Evolutionary conservation across 2,797 vertebrate genomes (phyloP).

Genomic region (Spatula versicolor): DNA sequence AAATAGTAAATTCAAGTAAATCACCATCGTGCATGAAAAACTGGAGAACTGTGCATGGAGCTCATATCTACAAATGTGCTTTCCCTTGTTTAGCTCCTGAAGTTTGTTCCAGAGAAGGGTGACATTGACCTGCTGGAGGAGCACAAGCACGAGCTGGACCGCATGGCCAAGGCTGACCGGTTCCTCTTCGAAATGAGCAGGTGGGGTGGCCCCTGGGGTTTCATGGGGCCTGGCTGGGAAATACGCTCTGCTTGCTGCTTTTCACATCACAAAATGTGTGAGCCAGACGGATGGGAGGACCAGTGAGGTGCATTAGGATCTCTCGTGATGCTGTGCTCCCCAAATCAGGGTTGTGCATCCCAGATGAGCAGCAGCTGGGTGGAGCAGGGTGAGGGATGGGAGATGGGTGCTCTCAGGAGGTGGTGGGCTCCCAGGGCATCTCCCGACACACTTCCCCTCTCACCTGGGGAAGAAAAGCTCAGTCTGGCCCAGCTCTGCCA

Average conservation of each 20-base stretch:
- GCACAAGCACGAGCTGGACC: conserved; percentile 95
- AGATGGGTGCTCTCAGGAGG: neutral
- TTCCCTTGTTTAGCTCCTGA: conserved; percentile 85
- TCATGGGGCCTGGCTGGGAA: neutral
- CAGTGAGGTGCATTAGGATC: neutral
- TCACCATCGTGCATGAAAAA: neutral
- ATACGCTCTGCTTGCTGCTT: neutral
- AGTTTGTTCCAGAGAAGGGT: conserved; percentile 95
- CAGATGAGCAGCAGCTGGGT: neutral
- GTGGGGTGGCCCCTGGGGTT: conserved; percentile 73
- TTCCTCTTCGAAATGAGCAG: conserved; percentile 98
- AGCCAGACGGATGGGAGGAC: neutral
- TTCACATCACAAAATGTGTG: neutral
- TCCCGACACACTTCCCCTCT: accelerated
- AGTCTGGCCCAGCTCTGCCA: neutral
- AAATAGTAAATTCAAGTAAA: neutral
- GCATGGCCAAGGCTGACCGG: conserved; percentile 96
- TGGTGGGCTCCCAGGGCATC: neutral
- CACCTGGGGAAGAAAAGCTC: neutral
- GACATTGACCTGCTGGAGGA: conserved; percentile 96
- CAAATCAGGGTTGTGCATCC: neutral
- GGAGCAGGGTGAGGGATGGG: neutral
- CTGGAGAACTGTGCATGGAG: neutral
- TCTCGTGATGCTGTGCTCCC: neutral
- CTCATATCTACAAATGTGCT: neutral